Base-by-base conservation (phyloP, 2,797 vertebrate species). In the Crax fasciolata region DNA sequence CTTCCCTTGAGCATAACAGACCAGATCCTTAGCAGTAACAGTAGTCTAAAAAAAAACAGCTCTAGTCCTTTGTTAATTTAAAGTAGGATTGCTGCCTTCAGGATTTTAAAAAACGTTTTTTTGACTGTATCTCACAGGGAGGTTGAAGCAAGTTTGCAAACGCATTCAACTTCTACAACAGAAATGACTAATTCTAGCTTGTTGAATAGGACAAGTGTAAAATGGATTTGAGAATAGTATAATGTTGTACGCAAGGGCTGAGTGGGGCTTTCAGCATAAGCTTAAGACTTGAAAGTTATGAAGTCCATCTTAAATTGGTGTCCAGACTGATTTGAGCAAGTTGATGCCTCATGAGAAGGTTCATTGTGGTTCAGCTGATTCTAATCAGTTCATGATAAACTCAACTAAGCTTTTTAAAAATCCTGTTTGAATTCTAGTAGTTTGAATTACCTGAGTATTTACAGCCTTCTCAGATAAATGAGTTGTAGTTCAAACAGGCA, bases 331-430 rank as follows among this genome's bases (percentile, higher is more conserved):
- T 70, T 86, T 66, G 86, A 70, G 67, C 20, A 52, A 38, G 9
- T 76, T 48, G 18, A 58, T 70, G 57, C 43, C 48, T 75, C 27
- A 2, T 57, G 68, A 76, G 63, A 55, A 79, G 19, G 19, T 57
- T 57, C 18, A 49, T 0, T 87, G 21, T 82, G 35, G 46, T 73
- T 78, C 86, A 73, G 8, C 67, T 65, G 78, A 82, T 93, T 87
- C 7, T 83, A 72, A 90, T 92, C 38, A 66, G 51, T 52, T 77
- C 48, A 80, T 84, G 74, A 17, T 92, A 86, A 88, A 28, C 15
- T 41, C 67, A 83, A 87, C 21, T 68, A 77, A 94, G 52, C 12
- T 32, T 0, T 59, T 88, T 38, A 87, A 63, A 78, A 79, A 72
- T 75, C 32, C 32, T 24, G 10, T 41, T 38, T 72, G 70, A 89